Conservation (phyloP, 1,140 invertebrate genomes). For the Saccostrea glomerata region DNA sequence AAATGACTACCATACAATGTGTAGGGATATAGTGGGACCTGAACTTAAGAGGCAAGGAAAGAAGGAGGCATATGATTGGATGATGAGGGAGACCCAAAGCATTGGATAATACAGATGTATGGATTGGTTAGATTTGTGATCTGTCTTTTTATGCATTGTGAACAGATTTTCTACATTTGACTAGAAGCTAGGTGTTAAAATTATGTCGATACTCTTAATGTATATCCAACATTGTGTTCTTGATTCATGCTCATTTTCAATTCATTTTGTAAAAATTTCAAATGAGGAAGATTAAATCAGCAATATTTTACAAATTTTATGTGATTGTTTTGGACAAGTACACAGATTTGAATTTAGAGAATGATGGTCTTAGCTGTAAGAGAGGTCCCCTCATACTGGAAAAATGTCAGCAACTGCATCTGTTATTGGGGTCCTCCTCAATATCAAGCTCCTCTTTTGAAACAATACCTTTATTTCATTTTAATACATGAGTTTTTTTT, state of each 20-base stretch:
- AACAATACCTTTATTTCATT: too few species aligned
- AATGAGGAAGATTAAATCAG: background rate
- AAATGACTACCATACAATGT: constrained; percentile 88
- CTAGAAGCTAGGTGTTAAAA: background rate
- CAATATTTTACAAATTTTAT: background rate
- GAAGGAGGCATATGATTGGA: constrained; percentile 86
- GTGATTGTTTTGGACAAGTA: too few species aligned
- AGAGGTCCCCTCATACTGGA: too few species aligned
- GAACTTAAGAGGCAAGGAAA: constrained; percentile 84
- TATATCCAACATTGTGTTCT: background rate
- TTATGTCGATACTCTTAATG: background rate
- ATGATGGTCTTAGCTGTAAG: too few species aligned
- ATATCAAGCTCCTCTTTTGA: too few species aligned
- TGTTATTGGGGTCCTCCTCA: too few species aligned
- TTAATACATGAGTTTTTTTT: too few species aligned
- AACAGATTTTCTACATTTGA: background rate
- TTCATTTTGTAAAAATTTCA: background rate
- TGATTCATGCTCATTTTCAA: background rate
- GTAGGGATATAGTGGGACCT: constrained; percentile 85
- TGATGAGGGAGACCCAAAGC: constrained; percentile 86
- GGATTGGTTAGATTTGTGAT: background rate
- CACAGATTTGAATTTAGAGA: too few species aligned
- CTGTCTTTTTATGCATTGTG: background rate
- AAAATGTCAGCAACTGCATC: too few species aligned
- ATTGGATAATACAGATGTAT: constrained; percentile 69